Conservation (phyloP, 37 sponge, comb jelly and placozoan genomes). For the Ephydatia muelleri region DNA sequence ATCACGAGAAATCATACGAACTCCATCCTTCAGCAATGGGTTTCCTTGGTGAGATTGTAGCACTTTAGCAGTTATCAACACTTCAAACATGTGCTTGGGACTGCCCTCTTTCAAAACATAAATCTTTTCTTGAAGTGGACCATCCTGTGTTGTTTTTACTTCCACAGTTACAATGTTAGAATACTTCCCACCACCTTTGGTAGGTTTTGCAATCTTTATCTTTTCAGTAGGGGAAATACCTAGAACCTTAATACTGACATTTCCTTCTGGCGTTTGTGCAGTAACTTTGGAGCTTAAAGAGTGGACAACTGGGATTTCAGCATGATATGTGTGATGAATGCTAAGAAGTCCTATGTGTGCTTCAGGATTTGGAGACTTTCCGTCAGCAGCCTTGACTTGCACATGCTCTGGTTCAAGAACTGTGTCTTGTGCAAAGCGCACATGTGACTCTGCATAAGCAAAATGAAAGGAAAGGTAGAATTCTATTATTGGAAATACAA, state of each 20-base stretch:
- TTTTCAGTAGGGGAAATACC: constrained; percentile 8
- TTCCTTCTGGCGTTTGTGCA: constrained; percentile 49
- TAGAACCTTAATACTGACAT: constrained; percentile 45
- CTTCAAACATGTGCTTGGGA: background rate
- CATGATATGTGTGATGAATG: constrained; percentile 74
- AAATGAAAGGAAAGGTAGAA: background rate
- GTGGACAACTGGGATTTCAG: constrained; percentile 54
- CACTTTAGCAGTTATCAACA: constrained; percentile 69
- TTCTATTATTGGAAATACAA: too few species aligned
- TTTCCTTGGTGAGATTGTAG: constrained; percentile 64
- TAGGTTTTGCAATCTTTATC: background rate
- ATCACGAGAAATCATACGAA: constrained; percentile 67
- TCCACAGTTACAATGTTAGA: constrained; percentile 34
- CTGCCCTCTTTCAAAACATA: constrained; percentile 21
- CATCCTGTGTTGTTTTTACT: constrained; percentile 78
- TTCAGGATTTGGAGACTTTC: constrained; percentile 49
- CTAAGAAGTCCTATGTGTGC: constrained; percentile 72
- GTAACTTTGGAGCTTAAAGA: constrained; percentile 38
- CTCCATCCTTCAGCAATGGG: constrained; percentile 74
- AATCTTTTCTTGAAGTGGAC: constrained; percentile 60
- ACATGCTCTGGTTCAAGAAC: constrained; percentile 68
- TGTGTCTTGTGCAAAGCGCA: constrained; percentile 54
- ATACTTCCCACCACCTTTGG: constrained; percentile 6
- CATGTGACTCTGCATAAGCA: constrained; percentile 13
- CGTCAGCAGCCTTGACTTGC: constrained; percentile 30